phyloP scores from a whole-genome alignment of 2,113 vertebrate species.

The Rhinopomastus cyanomelas region DNA sequence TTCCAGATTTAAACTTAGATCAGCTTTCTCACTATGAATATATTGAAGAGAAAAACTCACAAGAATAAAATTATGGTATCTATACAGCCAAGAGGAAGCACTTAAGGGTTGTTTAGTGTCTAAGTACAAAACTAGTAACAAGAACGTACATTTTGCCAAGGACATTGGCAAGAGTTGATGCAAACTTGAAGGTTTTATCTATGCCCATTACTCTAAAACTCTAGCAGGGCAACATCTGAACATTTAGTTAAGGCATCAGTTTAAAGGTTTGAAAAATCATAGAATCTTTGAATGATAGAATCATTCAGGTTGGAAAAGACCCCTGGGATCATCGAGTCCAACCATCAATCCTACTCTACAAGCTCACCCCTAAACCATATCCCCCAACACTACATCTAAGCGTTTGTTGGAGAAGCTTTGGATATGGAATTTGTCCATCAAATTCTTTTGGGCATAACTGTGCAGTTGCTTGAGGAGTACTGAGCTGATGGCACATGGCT shows the following conservation, averaged over 20 bases:
- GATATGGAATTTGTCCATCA: not conserved
- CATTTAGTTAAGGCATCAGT: not conserved
- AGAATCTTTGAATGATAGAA: not conserved
- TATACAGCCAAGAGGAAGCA: constrained; percentile 3
- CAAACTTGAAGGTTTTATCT: constrained; percentile 21
- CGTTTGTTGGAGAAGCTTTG: not conserved
- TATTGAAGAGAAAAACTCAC: not conserved
- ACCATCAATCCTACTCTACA: no score
- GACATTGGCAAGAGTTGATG: not conserved
- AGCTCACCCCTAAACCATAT: no score
- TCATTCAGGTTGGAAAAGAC: no score
- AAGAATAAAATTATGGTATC: not conserved
- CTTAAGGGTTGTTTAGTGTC: constrained; percentile 6
- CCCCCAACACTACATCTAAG: no score
- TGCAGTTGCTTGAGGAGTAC: not conserved
- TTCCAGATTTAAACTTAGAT: not conserved
- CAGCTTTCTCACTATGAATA: not conserved
- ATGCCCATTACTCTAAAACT: not conserved
- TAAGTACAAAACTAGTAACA: not conserved
- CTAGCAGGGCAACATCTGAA: not conserved
- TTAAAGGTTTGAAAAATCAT: not conserved
- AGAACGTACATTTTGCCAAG: not conserved
- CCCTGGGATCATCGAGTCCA: no score
- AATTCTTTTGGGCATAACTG: not conserved
- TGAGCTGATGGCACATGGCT: not conserved